Evolutionary conservation across 2,797 vertebrate genomes (phyloP).

Genomic region (Ceryle rudis): DNA sequence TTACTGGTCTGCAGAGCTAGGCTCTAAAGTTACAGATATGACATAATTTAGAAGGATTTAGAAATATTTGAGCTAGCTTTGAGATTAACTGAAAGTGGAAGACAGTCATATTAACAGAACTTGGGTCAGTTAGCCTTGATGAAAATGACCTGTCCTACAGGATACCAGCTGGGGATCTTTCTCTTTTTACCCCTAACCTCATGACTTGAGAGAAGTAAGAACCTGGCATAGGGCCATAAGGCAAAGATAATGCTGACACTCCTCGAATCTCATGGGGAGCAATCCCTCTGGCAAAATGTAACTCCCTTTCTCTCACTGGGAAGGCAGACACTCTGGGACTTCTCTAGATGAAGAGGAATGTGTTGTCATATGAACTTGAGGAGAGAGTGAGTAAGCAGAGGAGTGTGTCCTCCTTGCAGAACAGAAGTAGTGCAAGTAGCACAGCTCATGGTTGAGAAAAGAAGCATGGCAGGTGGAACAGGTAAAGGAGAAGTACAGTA

Average conservation of each 20-base stretch:
- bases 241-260: background rate
- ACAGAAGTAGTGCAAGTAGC: background rate
- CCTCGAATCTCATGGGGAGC: background rate
- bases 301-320: background rate
- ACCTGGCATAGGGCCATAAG: background rate
- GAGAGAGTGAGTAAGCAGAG: background rate
- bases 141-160: background rate
- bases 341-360: background rate
- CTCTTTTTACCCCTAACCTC: background rate
- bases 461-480: background rate
- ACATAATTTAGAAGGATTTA: background rate
- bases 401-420: rapidly evolving
- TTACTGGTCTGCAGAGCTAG: background rate
- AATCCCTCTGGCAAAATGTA: background rate
- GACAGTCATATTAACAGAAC: background rate
- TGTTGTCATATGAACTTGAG: background rate
- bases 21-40: background rate
- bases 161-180: background rate
- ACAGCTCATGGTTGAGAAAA: background rate
- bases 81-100: background rate
- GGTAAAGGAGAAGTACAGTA: background rate
- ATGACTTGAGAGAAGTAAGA: background rate
- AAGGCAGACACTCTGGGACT: background rate
- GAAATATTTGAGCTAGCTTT: background rate
- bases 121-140: background rate